A percentile compares a stretch with the other conserved stretches of the same genome.
Evolutionary conservation across 2,797 vertebrate genomes (phyloP).

Genomic region (Poeciliopsis infans): DNA sequence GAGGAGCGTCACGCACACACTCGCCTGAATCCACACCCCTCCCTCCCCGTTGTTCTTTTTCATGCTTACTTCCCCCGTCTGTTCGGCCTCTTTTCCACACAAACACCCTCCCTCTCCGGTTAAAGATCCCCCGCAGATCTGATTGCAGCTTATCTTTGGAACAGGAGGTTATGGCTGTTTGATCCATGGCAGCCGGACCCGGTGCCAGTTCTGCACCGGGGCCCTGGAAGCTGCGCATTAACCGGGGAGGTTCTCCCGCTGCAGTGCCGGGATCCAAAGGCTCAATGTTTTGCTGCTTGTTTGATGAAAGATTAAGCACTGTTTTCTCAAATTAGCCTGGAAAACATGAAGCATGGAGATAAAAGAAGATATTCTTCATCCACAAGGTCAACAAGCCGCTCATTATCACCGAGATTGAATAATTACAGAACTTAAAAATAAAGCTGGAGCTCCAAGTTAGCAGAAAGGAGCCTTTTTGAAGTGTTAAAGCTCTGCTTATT

Average conservation of each 20-base stretch:
- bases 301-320: slow-evolving; percentile 78
- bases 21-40: slow-evolving; percentile 30
- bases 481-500: slow-evolving; percentile 77
- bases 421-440: slow-evolving; percentile 70
- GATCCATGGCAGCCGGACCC: slow-evolving; percentile 73
- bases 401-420: slow-evolving; percentile 76
- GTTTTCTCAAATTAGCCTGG: slow-evolving; percentile 78
- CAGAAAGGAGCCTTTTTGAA: slow-evolving; percentile 76
- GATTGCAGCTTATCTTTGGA: slow-evolving; percentile 79
- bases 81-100: slow-evolving; percentile 66
- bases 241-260: slow-evolving; percentile 63
- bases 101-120: slow-evolving; percentile 68
- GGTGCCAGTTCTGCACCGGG: slow-evolving; percentile 72
- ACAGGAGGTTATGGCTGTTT: slow-evolving; percentile 81
- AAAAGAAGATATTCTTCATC: slow-evolving; percentile 71
- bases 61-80: slow-evolving; percentile 73
- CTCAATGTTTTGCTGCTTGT: slow-evolving; percentile 68
- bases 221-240: slow-evolving; percentile 70
- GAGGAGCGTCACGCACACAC: slow-evolving; percentile 65
- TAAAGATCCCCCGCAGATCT: slow-evolving; percentile 73
- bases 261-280: slow-evolving; percentile 40
- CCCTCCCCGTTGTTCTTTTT: slow-evolving; percentile 64
- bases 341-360: slow-evolving; percentile 72
- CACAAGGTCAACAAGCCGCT: slow-evolving; percentile 73
- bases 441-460: slow-evolving; percentile 60